Base-by-base conservation (phyloP, 2,797 vertebrate genomes). In the Naso thynnoides region DNA sequence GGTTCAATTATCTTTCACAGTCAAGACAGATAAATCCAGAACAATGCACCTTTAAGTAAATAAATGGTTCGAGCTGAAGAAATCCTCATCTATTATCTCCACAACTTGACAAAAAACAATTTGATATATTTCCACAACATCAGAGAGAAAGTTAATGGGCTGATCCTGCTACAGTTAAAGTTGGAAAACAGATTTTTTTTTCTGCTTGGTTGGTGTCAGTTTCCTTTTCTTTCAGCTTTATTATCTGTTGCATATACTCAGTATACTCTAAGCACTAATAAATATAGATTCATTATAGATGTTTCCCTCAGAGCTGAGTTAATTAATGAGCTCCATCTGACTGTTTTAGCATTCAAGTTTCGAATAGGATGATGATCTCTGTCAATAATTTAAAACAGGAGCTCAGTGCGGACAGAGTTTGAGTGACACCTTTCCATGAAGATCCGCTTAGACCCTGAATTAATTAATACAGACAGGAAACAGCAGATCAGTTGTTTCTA, bases 401-500 rank as follows among this genome's bases (percentile, higher is more conserved):
- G 77, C 47, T 60, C 23, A 15, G 33, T 4, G 56, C 13, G 15
- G 66, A 71, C 47, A 23, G 14, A 66, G 68, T 77, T 82, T 90
- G 88, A 92, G 68, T 91, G 91, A 88, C 89, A 91, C 79, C 58
- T 59, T 86, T 85, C 89, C 79, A 57, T 27, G 53, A 86, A 80
- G 84, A 84, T 56, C 41, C 70, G 54, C 82, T 81, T 71, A 74
- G 79, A 68, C 83, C 61, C 31, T 50, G 29, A 69, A 80, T 87
- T 91, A 80, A 92, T 91, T 89, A 78, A 87, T 82, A 85, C 88
- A 88, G 76, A 78, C 73, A 68, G 78, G 75, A 81, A 79, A 80
- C 79, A 70, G 47, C 38, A 36, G 49, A 61, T 59, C 69, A 76
- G 62, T 67, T 18, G 18, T 80, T 83, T 80, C 76, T 82, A 90